A percentile compares a stretch with the other conserved stretches of the same genome.
These are phyloP conservation scores for Dendrolimus punctatus DNA, from an alignment of 1,140 invertebrate species.

Conservation along the genomic window DNA sequence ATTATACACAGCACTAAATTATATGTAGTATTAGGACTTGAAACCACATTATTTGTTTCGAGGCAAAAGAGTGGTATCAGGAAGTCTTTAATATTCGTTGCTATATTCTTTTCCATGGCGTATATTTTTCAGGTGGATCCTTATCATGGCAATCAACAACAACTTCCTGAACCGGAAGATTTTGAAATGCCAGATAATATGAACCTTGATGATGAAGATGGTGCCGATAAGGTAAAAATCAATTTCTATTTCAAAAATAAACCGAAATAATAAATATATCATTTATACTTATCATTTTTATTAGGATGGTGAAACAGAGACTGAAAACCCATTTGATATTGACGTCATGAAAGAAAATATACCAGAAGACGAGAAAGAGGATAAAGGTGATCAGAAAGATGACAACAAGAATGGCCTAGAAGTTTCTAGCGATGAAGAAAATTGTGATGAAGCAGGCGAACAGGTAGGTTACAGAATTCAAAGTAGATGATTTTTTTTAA, in stretches of 20 bases:
- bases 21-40: too few species aligned
- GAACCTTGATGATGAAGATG: constrained; percentile 85
- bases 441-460: constrained; percentile 47
- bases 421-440: constrained; percentile 65
- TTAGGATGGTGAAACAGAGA: constrained; percentile 74
- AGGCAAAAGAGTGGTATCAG: too few species aligned
- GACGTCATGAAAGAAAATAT: constrained; percentile 80
- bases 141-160: constrained; percentile 84
- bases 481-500: too few species aligned
- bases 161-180: constrained; percentile 84
- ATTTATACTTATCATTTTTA: constrained; percentile 12
- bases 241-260: background rate
- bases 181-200: constrained; percentile 89
- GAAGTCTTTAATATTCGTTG: too few species aligned
- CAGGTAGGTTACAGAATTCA: constrained; percentile 13
- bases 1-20: too few species aligned
- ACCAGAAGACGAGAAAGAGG: constrained; percentile 53
- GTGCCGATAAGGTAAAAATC: constrained; percentile 64
- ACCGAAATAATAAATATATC: background rate
- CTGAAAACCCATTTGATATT: constrained; percentile 88
- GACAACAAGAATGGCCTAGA: constrained; percentile 65
- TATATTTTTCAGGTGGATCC: constrained; percentile 76
- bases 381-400: constrained; percentile 47
- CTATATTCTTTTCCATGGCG: too few species aligned
- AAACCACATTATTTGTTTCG: too few species aligned